Evolutionary conservation across 2,888 invertebrate species (phyloP).

Genomic region (Latrodectus elegans): DNA sequence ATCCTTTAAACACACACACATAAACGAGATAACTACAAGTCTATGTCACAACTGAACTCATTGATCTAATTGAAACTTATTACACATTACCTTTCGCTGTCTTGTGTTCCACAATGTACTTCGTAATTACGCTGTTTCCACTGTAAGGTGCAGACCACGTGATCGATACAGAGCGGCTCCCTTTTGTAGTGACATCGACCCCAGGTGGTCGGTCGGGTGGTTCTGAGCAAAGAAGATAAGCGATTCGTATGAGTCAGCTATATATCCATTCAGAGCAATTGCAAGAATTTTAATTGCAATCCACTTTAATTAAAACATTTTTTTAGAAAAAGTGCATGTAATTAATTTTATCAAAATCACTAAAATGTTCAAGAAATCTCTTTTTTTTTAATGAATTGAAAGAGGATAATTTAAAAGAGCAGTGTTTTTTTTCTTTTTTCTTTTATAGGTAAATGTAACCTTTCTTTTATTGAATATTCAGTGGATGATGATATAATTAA

Average conservation of each 20-base stretch:
- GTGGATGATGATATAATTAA: too few relatives aligned
- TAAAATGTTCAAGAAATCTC: neutral
- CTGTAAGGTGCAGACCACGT: constrained; percentile 75
- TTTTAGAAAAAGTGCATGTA: neutral
- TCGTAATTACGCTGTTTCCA: constrained; percentile 74
- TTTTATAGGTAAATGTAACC: too few relatives aligned
- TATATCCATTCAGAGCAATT: neutral
- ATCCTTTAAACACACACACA: too few relatives aligned
- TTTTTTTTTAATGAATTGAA: neutral
- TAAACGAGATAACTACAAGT: too few relatives aligned
- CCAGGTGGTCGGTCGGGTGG: constrained; percentile 74
- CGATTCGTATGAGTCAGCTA: neutral
- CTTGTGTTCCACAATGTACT: constrained; percentile 74
- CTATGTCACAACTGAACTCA: too few relatives aligned
- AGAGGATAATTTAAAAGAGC: neutral
- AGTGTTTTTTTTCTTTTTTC: neutral
- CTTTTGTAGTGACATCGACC: constrained; percentile 72
- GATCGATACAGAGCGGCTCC: constrained; percentile 73
- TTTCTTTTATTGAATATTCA: too few relatives aligned
- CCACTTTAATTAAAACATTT: constrained; percentile 2
- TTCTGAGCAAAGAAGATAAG: constrained; percentile 71
- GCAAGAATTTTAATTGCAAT: neutral
- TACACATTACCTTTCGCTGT: constrained; percentile 67
- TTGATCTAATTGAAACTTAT: neutral
- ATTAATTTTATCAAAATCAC: constrained; percentile 1